A percentile compares a stretch with the other conserved stretches of the same genome.
These are phyloP conservation scores for Schizothorax lantsangensis DNA, from an alignment of 2,797 vertebrate species.

Conservation along the genomic window DNA sequence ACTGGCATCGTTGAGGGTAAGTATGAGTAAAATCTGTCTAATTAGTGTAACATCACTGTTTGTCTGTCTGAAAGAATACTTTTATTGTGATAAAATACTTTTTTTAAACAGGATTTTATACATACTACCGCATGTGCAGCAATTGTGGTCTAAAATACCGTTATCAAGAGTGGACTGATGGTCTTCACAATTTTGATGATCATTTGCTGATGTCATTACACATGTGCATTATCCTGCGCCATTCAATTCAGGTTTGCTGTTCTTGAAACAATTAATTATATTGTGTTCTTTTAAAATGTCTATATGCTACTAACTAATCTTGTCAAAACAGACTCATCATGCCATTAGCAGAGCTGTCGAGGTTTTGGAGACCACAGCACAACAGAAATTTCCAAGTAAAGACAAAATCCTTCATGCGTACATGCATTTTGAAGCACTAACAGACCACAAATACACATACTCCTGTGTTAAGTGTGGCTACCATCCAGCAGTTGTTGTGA, in stretches of 20 bases:
- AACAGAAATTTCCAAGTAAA: slow-evolving; percentile 9
- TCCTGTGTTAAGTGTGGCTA: not conserved
- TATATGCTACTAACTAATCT: not conserved
- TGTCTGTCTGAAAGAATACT: not conserved
- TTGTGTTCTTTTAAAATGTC: not conserved
- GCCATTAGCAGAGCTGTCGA: not conserved
- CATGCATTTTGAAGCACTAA: slow-evolving; percentile 25
- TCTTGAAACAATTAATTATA: not conserved
- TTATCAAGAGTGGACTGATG: too few relatives aligned
- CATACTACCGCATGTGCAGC: too few relatives aligned
- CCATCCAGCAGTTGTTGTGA: slow-evolving; percentile 9
- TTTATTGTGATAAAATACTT: too few relatives aligned
- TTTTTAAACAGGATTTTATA: too few relatives aligned
- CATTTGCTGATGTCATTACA: not conserved
- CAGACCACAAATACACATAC: not conserved
- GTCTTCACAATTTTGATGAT: too few relatives aligned
- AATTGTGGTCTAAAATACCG: too few relatives aligned
- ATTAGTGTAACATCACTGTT: not conserved
- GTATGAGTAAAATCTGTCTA: not conserved
- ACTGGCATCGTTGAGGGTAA: not conserved
- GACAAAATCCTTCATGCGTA: slow-evolving; percentile 1
- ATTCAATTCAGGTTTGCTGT: not conserved
- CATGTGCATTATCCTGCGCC: not conserved
- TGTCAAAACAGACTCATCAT: slow-evolving; percentile 15
- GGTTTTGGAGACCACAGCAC: slow-evolving; percentile 12